Conservation (phyloP, 2,797 vertebrate genomes). For the Amblyraja radiata region DNA sequence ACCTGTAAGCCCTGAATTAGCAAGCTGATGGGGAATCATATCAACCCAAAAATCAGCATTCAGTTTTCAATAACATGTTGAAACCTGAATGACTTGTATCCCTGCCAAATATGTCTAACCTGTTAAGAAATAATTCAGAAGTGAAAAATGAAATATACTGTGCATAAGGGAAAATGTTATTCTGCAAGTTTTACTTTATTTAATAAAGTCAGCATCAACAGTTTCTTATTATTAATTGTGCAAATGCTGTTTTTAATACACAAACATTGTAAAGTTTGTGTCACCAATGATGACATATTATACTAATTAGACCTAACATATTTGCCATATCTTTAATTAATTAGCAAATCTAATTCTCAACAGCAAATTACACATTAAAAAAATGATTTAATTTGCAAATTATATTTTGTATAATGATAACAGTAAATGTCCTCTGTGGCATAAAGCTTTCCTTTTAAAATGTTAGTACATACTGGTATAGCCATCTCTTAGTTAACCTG, state of each 20-base stretch:
- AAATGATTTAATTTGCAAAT: not conserved
- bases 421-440: not conserved
- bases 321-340: not conserved
- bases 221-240: not conserved
- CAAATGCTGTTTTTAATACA: not conserved
- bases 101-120: not conserved
- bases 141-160: not conserved
- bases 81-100: conserved; percentile 6
- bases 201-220: not conserved
- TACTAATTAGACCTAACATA: conserved; percentile 17
- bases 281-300: not conserved
- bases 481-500: not conserved
- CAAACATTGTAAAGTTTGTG: not conserved
- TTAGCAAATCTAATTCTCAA: not conserved
- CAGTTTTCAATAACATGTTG: not conserved
- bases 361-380: not conserved
- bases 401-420: not conserved
- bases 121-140: conserved; percentile 7
- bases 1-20: no score
- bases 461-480: not conserved
- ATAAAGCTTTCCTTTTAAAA: not conserved
- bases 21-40: not conserved
- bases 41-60: not conserved
- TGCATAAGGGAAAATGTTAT: not conserved
- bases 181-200: not conserved